Evolutionary conservation across 2,888 invertebrate genomes (phyloP).

Genomic region (Protophormia terraenovae): DNA sequence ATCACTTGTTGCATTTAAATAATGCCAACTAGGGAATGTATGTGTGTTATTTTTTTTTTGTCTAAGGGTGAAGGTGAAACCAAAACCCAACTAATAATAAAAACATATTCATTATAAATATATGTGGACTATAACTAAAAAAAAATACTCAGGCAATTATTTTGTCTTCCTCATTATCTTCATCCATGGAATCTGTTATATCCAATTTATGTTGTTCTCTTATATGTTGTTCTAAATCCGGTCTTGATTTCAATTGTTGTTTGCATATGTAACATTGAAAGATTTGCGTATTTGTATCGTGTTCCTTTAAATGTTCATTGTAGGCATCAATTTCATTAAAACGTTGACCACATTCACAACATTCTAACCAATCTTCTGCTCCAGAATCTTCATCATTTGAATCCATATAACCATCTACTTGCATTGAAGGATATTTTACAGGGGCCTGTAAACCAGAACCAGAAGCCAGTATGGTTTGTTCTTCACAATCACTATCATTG

Average conservation of each 20-base stretch:
- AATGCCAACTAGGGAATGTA: slow-evolving; percentile 50
- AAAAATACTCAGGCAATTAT: slow-evolving; percentile 20
- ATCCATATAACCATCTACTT: slow-evolving; percentile 64
- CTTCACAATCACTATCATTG: slow-evolving; percentile 55
- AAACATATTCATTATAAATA: not conserved
- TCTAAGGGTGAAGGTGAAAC: not conserved
- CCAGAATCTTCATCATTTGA: slow-evolving; percentile 74
- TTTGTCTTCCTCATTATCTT: slow-evolving; percentile 42
- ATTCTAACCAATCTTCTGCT: slow-evolving; percentile 77
- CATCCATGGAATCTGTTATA: slow-evolving; percentile 44
- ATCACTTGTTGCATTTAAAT: slow-evolving; percentile 19
- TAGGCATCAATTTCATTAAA: slow-evolving; percentile 77
- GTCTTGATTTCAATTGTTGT: slow-evolving; percentile 71
- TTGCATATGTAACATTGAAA: slow-evolving; percentile 75
- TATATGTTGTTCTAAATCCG: slow-evolving; percentile 72
- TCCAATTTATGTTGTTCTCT: slow-evolving; percentile 66
- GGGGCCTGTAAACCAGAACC: slow-evolving; percentile 21
- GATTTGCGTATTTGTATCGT: slow-evolving; percentile 72
- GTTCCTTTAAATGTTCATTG: slow-evolving; percentile 77
- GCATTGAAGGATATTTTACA: slow-evolving; percentile 55
- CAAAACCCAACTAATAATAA: slow-evolving; percentile 16
- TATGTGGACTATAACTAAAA: not conserved
- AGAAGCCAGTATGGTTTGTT: slow-evolving; percentile 11
- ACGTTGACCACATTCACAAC: slow-evolving; percentile 77
- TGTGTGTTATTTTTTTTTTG: slow-evolving; percentile 14